Percentiles rank a stretch among this genome's conserved stretches.
These are phyloP conservation scores for Pseudoips prasinana DNA, from an alignment of 2,888 invertebrate genomes.

Conservation along the genomic window DNA sequence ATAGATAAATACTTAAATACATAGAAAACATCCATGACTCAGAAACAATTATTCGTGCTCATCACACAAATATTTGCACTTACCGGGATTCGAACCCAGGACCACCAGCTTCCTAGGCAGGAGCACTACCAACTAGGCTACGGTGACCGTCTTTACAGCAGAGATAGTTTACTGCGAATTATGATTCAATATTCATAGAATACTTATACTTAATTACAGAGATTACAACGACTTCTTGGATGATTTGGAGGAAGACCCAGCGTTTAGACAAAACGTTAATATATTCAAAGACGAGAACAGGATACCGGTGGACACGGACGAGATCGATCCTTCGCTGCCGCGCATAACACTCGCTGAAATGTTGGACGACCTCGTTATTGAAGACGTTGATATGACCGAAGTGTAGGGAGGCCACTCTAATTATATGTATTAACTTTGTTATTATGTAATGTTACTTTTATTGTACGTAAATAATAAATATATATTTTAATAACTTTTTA, in stretches of 20 bases:
- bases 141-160: too few species aligned
- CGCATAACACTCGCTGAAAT: constrained; percentile 94
- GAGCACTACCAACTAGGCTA: too few species aligned
- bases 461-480: background rate
- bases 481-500: too few species aligned
- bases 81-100: too few species aligned
- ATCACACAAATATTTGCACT: too few species aligned
- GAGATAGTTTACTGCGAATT: too few species aligned
- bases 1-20: too few species aligned
- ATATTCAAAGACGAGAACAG: constrained; percentile 88
- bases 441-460: background rate
- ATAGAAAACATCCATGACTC: too few species aligned
- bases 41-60: too few species aligned
- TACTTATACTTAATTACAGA: constrained; percentile 65
- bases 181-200: too few species aligned
- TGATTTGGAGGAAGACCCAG: constrained; percentile 97
- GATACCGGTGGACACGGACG: constrained; percentile 79
- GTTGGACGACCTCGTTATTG: constrained; percentile 93
- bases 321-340: constrained; percentile 85
- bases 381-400: constrained; percentile 90
- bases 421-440: background rate
- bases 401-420: constrained; percentile 34
- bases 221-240: constrained; percentile 98
- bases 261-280: constrained; percentile 94
- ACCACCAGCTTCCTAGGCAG: too few species aligned